Evolutionary conservation across 2,888 invertebrate genomes (phyloP).

Genomic region (Stratiomys singularior): DNA sequence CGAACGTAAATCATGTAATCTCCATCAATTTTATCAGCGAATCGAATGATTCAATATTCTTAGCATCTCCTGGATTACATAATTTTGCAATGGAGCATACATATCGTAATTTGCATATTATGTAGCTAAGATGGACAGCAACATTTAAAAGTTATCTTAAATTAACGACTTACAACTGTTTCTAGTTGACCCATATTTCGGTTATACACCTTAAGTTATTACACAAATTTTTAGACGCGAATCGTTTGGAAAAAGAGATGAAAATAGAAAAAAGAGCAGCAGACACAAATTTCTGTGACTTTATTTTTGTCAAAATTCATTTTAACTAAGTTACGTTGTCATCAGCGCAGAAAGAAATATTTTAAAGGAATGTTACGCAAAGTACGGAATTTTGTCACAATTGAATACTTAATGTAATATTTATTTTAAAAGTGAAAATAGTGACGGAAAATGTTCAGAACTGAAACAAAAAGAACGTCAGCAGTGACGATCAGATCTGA

Average conservation of each 20-base stretch:
- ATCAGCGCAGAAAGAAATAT: neutral
- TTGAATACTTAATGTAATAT: too few species aligned
- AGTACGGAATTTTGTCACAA: too few species aligned
- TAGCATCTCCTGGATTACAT: too few species aligned
- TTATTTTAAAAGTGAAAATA: too few species aligned
- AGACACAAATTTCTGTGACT: neutral
- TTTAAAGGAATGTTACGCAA: neutral
- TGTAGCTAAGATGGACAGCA: neutral
- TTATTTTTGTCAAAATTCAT: slow-evolving; percentile 2
- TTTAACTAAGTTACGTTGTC: neutral
- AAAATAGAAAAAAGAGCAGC: neutral
- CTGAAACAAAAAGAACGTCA: too few species aligned
- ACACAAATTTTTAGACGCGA: neutral
- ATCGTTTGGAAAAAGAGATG: neutral
- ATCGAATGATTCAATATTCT: too few species aligned
- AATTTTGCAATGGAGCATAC: neutral
- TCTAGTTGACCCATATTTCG: slow-evolving; percentile 16
- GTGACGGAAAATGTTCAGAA: too few species aligned
- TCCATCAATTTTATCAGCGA: too few species aligned
- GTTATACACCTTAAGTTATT: slow-evolving; percentile 2
- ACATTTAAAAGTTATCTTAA: slow-evolving; percentile 11
- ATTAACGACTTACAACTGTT: neutral
- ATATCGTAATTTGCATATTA: neutral
- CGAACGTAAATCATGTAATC: too few species aligned
- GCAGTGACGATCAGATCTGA: too few species aligned